Conservation (phyloP, 2,113 vertebrate genomes). For the Hypocryptadius cinnamomeus region DNA sequence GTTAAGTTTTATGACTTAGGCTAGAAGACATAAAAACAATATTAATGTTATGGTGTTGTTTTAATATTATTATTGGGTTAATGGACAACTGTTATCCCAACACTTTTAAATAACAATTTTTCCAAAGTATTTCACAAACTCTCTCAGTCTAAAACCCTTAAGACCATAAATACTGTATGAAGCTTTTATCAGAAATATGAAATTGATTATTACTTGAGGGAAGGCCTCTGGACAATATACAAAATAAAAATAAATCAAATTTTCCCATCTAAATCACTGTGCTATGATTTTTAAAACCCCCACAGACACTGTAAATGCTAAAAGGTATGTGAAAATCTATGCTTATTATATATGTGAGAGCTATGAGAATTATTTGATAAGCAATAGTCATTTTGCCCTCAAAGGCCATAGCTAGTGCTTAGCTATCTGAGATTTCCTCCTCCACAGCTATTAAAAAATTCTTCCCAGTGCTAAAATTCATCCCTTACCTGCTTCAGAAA, state of each 20-base stretch:
- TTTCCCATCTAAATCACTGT: background rate
- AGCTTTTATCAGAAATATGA: background rate
- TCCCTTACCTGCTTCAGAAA: background rate
- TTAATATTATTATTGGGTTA: slow-evolving; percentile 11
- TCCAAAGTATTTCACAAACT: slow-evolving; percentile 1
- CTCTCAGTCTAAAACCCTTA: background rate
- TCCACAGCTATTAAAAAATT: background rate
- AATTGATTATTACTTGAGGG: background rate
- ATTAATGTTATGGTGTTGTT: background rate
- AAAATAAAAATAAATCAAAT: background rate
- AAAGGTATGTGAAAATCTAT: background rate
- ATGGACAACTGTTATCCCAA: background rate
- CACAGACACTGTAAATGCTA: background rate
- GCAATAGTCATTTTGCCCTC: background rate
- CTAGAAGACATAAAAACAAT: background rate
- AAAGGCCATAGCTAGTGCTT: background rate
- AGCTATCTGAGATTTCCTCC: background rate
- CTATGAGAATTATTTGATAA: background rate
- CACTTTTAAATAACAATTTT: slow-evolving; percentile 12
- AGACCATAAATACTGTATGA: background rate
- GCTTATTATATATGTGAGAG: background rate
- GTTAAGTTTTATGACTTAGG: slow-evolving; percentile 33
- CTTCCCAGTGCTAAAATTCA: background rate
- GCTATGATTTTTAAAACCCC: background rate
- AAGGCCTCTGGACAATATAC: background rate